Evolutionary conservation across 2,888 invertebrate species (phyloP).

Genomic region (Dicranocentrus wangi): DNA sequence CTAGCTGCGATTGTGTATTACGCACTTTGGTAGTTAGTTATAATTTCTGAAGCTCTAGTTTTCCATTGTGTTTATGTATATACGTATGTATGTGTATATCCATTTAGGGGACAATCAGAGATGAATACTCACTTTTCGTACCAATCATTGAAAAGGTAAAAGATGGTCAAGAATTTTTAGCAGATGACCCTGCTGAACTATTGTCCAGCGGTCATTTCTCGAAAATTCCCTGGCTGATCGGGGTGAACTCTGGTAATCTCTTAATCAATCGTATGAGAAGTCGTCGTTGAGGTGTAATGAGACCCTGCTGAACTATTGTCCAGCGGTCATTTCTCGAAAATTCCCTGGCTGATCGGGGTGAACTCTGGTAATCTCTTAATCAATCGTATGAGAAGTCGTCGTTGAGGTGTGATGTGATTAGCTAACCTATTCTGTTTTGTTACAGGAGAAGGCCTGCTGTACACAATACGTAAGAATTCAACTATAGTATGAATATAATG

Average conservation of each 20-base stretch:
- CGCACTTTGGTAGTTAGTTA: too few relatives aligned
- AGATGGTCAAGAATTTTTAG: constrained; percentile 54
- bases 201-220: constrained; percentile 36
- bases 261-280: too few relatives aligned
- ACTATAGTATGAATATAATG: neutral
- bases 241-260: constrained; percentile 48
- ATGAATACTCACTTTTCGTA: constrained; percentile 45
- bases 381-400: too few relatives aligned
- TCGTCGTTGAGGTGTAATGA: too few relatives aligned
- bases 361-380: too few relatives aligned
- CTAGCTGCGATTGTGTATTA: too few relatives aligned
- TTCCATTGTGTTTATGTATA: too few relatives aligned
- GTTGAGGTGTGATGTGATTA: too few relatives aligned
- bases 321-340: constrained; percentile 35
- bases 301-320: constrained; percentile 41
- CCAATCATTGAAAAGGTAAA: constrained; percentile 53
- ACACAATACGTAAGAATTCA: constrained; percentile 36
- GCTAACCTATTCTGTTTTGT: too few relatives aligned
- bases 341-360: constrained; percentile 43
- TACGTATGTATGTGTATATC: too few relatives aligned
- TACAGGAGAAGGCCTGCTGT: constrained; percentile 51
- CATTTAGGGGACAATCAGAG: constrained; percentile 39
- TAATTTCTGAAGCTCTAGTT: too few relatives aligned
- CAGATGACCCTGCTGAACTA: constrained; percentile 44
- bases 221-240: constrained; percentile 44